Evolutionary conservation across 1,140 invertebrate genomes (phyloP), one percentile per base, ranked within the genome.

Genomic region (Drosophila quadrilineata): DNA sequence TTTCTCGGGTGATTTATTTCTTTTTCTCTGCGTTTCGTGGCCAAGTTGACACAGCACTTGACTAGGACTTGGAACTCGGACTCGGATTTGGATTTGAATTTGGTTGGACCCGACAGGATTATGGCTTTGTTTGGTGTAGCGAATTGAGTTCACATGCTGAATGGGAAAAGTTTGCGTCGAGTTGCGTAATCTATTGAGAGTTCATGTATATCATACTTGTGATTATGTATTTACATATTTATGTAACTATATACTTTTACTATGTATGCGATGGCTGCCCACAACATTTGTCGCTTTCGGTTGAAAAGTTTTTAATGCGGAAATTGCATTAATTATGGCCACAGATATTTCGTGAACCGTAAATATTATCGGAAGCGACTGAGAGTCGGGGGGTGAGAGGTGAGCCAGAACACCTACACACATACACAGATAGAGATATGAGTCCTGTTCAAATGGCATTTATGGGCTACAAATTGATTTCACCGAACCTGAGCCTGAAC

Each of bases 1-100:
- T 84, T 72, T 72, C 43, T 52, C 35, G 50, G 43, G 46, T 80
- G 80, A 85, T 85, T 86, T 85, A 86, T 86, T 68, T 85, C 38
- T 49, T 54, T 71, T 85, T 63, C n/a, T n/a, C n/a, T n/a, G n/a
- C n/a, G n/a, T n/a, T n/a, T n/a, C n/a, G n/a, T 69, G 67, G 71
- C 71, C 58, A 85, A 79, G 75, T 79, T 86, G 71, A 79, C 79
- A 72, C 57, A 74, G 71, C 67, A 63, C 68, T 77, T 71, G 65
- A 74, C 73, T 82, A 45, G 65, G 64, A 67, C 64, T 53, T 31
- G 40, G 22, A 45, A 57, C 59, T 56, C n/a, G n/a, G n/a, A n/a
- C n/a, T n/a, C n/a, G 24, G 29, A 31, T 67, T 73, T 68, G 41
- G 75, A 28, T 54, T 63, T 38, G 17, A 49, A 48, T 26, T 12